Evolutionary conservation across 2,888 invertebrate genomes (phyloP), one percentile per base, ranked within the genome.

Genomic region (Acanthopleura granulata): DNA sequence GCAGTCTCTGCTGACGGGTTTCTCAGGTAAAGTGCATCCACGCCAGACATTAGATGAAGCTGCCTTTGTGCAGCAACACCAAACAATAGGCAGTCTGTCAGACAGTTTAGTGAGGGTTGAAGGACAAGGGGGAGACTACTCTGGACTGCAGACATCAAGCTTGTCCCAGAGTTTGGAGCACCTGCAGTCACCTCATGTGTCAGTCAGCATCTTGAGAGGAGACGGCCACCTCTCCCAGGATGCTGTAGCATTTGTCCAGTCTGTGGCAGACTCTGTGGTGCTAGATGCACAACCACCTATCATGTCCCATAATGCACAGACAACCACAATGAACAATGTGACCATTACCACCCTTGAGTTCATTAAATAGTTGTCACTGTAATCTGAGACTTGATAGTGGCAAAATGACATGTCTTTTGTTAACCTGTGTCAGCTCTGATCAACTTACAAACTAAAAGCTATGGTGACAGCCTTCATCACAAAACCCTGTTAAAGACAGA

Each of bases 261-360:
- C 66, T 16, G 66, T 66, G 16, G 66, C 66, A 16, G 66, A 66
- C 22, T 66, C 66, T 6, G 66, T 66, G 16, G 66, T 66, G 22
- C 22, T 66, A 16, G 25, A 66, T 27, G 25, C 66, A 3, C 25
- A 22, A 3, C 66, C 66, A 27, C 57, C 57, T 9, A 57, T 57
- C 18, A 27, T 66, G 22, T 27, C 66, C 16, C 66, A 66, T 18
- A 16, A 18, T 27, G 22, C 66, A 27, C 66, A 66, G 25, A 66
- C 66, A 16, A 66, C 66, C 16, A 22, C 66, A 1, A 16, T 66
- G 22, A 66, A 66, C 66, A 66, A 66, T 66, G 25, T 66, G 22
- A 66, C 66, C 25, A 66, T 66, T 22, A 66, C 66, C 22, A 66
- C 66, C 18, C 29, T 66, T 3, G 66, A 66, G 25, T 57, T n/a